Evolutionary conservation across 2,888 invertebrate species (phyloP), one percentile per base, ranked within the genome.

Genomic region (Mallateleia sp.): DNA sequence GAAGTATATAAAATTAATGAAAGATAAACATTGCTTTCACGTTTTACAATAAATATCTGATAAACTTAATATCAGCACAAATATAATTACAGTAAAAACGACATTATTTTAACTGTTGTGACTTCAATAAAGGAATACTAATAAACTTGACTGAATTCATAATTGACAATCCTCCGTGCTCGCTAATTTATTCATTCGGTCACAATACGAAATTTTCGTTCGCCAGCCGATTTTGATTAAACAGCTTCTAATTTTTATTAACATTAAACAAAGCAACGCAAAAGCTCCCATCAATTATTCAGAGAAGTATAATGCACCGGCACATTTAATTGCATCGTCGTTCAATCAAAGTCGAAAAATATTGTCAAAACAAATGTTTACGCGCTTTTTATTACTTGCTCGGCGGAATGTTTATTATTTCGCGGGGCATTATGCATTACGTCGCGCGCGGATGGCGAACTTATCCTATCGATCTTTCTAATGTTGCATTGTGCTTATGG

Each of bases 211-310:
- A 66, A 77, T 54, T 62, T 60, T 42, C 3, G 42, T 38, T 28
- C 28, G 8, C 52, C 20, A 54, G 60, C 47, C 47, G 32, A 64
- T 64, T 54, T 52, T 25, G 64, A 64, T 75, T 62, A 64, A 75
- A 75, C 67, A 34, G 58, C 58, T 78, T 78, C 58, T 64, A 67
- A 79, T 79, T 69, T 79, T 69, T 52, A 79, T 69, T 60, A 79
- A 58, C 60, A 71, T 45, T 62, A 50, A 79, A 69, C 60, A 50
- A 69, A 67, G 67, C 58, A 50, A 60, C 42, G 58, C 58, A 56
- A 78, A 78, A 67, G 66, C 66, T 20, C 14, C 32, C 50, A 2
- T 79, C 25, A 60, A 79, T 69, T 47, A 79, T 79, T 79, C 50
- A 67, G 3, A 50, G 25, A 22, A 25, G 60, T 50, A 69, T 79